phyloP scores from a whole-genome alignment of 2,888 invertebrate genomes.

The Plebejus anna region DNA sequence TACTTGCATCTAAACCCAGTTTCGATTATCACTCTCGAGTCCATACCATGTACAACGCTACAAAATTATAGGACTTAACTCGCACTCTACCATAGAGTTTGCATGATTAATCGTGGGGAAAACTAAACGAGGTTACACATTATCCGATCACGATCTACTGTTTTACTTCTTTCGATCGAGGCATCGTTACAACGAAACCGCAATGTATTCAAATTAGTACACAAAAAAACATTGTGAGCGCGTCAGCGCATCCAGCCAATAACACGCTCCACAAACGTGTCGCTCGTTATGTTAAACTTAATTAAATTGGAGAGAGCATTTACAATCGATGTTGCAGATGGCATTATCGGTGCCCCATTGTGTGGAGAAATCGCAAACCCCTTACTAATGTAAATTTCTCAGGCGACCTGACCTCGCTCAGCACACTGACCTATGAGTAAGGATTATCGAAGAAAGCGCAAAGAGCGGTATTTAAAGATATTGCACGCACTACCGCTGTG shows the following conservation, averaged over 20 bases:
- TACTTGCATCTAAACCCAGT: conserved; percentile 70
- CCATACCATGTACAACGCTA: conserved; percentile 63
- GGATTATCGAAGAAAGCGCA: conserved; percentile 46
- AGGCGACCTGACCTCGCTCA: conserved; percentile 50
- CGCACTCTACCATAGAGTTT: conserved; percentile 64
- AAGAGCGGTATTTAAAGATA: conserved; percentile 28
- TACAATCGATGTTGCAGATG: conserved; percentile 25
- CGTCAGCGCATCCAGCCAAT: conserved; percentile 11
- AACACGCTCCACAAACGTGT: conserved; percentile 9
- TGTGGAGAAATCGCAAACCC: conserved; percentile 63
- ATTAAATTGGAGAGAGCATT: conserved; percentile 26
- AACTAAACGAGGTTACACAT: conserved; percentile 62
- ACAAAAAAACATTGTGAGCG: conserved; percentile 4
- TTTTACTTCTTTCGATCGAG: conserved; percentile 26
- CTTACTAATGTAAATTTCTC: conserved; percentile 68
- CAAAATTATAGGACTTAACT: conserved; percentile 72
- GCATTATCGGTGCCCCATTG: conserved; percentile 17
- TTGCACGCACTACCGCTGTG: conserved; percentile 26
- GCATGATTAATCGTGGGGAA: conserved; percentile 74
- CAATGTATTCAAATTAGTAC: conserved; percentile 27
- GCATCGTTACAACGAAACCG: conserved; percentile 23
- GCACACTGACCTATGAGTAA: conserved; percentile 66
- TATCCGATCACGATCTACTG: conserved; percentile 34
- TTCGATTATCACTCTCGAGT: conserved; percentile 54
- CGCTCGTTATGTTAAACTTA: conserved; percentile 17